Conservation (phyloP, 2,113 vertebrate genomes). For the Pedetes capensis region DNA sequence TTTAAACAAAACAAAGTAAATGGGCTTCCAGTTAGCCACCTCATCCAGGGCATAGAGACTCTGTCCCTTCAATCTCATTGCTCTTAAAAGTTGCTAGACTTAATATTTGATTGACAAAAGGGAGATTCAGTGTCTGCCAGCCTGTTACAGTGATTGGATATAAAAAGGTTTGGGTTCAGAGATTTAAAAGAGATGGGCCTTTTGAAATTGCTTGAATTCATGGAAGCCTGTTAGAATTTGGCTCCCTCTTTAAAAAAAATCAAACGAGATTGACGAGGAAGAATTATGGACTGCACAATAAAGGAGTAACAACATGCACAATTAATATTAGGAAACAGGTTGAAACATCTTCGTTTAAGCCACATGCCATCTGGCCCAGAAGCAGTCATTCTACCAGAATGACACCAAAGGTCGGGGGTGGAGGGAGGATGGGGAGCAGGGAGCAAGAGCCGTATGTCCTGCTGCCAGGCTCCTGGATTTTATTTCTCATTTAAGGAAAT, state of each 20-base stretch:
- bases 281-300: background rate
- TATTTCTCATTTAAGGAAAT: constrained; percentile 72
- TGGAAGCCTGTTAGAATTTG: background rate
- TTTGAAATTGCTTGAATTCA: background rate
- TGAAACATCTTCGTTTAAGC: constrained; percentile 53
- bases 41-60: constrained; percentile 1
- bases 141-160: constrained; percentile 1
- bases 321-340: constrained; percentile 45
- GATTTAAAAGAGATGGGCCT: constrained; percentile 16
- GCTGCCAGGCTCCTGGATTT: constrained; percentile 71
- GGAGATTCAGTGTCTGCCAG: constrained; percentile 2
- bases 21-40: background rate
- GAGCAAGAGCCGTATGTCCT: constrained; percentile 50
- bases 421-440: too few relatives aligned
- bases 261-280: constrained; percentile 53
- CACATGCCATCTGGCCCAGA: constrained; percentile 58
- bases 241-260: constrained; percentile 30
- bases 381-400: constrained; percentile 71
- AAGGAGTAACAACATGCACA: constrained; percentile 18
- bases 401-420: constrained; percentile 71
- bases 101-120: constrained; percentile 20
- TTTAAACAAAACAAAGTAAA: constrained; percentile 67
- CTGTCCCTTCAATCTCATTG: constrained; percentile 40
- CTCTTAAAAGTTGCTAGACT: constrained; percentile 49
- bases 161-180: background rate